These are phyloP conservation scores for Orthochromis malagaraziensis DNA, from an alignment of 2,113 vertebrate genomes.

Conservation along the genomic window DNA sequence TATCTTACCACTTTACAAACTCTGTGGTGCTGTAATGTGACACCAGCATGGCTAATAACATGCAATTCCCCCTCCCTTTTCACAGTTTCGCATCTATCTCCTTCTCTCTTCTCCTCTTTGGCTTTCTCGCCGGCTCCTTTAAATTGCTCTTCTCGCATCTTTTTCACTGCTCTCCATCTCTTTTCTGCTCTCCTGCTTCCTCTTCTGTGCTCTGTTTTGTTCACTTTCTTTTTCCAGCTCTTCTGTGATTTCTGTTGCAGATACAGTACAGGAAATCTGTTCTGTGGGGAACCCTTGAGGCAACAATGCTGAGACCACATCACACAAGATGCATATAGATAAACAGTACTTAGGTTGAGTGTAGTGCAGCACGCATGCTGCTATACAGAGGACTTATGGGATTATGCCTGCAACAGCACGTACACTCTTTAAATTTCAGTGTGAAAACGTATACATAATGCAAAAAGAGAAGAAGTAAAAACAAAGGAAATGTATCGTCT, in stretches of 20 bases:
- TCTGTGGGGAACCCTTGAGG: slow-evolving; percentile 30
- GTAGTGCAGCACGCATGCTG: background rate
- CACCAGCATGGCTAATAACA: slow-evolving; percentile 42
- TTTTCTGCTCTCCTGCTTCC: background rate
- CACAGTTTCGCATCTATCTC: background rate
- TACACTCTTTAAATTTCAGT: background rate
- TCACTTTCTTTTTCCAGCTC: background rate
- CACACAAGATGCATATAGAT: slow-evolving; percentile 17
- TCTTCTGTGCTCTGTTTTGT: background rate
- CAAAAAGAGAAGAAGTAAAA: background rate
- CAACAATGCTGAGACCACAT: slow-evolving; percentile 11
- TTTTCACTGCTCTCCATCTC: background rate
- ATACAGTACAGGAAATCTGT: slow-evolving; percentile 1
- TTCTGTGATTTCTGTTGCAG: slow-evolving; percentile 13
- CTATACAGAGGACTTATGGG: background rate
- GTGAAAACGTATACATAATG: background rate
- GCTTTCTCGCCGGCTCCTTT: background rate
- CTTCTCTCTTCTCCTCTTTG: background rate
- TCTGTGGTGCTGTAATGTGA: slow-evolving; percentile 29
- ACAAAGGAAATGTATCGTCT: background rate
- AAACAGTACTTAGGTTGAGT: slow-evolving; percentile 4
- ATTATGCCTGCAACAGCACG: slow-evolving; percentile 6
- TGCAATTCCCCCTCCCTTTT: background rate
- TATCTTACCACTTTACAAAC: slow-evolving; percentile 47
- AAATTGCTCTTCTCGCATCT: slow-evolving; percentile 7